These are phyloP conservation scores for Gymnodraco acuticeps DNA, from an alignment of 2,797 vertebrate species.

Conservation along the genomic window DNA sequence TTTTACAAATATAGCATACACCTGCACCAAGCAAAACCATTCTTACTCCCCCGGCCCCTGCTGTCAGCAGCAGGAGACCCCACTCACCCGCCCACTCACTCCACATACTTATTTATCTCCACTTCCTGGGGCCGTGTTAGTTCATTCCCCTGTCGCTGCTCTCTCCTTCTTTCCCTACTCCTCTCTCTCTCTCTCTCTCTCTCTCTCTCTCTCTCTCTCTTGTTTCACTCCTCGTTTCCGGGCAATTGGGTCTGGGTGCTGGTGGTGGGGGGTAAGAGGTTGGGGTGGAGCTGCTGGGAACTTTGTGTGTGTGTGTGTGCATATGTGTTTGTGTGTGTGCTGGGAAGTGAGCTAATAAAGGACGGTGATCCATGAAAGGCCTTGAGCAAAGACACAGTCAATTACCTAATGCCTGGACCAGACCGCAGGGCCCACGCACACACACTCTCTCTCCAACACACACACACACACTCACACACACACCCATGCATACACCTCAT, in stretches of 20 bases:
- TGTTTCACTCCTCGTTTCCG: conserved; percentile 83
- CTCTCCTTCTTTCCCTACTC: conserved; percentile 65
- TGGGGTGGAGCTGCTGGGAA: conserved; percentile 85
- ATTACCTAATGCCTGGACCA: conserved; percentile 88
- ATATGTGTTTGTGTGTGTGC: conserved; percentile 64
- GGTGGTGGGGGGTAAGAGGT: conserved; percentile 75
- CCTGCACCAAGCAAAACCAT: conserved; percentile 36
- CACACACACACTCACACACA: conserved; percentile 57
- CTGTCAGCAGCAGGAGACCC: conserved; percentile 68
- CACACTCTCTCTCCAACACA: conserved; percentile 63
- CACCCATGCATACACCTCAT: conserved; percentile 76
- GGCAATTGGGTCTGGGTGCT: conserved; percentile 85
- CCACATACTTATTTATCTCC: conserved; percentile 79
- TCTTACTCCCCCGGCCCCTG: conserved; percentile 38
- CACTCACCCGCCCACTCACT: conserved; percentile 67
- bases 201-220: conserved; percentile 67
- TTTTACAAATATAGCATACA: conserved; percentile 46
- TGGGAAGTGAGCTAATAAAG: conserved; percentile 88
- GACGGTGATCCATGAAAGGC: conserved; percentile 90
- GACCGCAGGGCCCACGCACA: conserved; percentile 78
- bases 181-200: conserved; percentile 62
- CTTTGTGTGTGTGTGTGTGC: conserved; percentile 61
- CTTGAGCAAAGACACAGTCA: conserved; percentile 90
- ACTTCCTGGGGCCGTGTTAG: conserved; percentile 78
- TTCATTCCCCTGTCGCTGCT: conserved; percentile 72